These are phyloP conservation scores for Cerastis leucographa DNA, from an alignment of 2,888 invertebrate genomes.

Conservation along the genomic window DNA sequence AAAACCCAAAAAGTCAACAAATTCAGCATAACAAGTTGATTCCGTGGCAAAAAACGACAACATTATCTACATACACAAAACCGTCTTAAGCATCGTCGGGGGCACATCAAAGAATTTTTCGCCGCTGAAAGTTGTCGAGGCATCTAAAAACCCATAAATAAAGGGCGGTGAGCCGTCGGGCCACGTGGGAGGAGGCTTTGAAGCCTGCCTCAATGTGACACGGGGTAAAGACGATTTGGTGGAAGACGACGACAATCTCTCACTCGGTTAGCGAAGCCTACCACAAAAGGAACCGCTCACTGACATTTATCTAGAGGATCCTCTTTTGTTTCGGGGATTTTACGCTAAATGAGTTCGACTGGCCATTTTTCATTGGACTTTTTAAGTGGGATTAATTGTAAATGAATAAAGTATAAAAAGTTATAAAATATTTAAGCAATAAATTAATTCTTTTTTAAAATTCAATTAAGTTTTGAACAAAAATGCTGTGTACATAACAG, in stretches of 20 bases:
- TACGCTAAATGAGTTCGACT: conserved; percentile 52
- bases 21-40: conserved; percentile 7
- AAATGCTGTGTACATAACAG: background rate
- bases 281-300: conserved; percentile 60
- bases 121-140: conserved; percentile 25
- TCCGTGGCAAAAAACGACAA: background rate
- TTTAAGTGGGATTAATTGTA: conserved; percentile 1
- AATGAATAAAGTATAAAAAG: background rate
- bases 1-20: background rate
- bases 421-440: background rate
- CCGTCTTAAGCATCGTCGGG: conserved; percentile 18
- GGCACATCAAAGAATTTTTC: conserved; percentile 48
- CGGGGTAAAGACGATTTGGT: conserved; percentile 48
- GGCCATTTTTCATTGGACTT: conserved; percentile 49
- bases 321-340: conserved; percentile 64
- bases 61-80: conserved; percentile 23
- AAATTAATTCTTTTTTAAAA: background rate
- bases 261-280: conserved; percentile 60
- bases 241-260: conserved; percentile 61
- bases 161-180: conserved; percentile 25
- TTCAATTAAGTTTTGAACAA: background rate
- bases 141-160: conserved; percentile 51
- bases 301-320: conserved; percentile 64
- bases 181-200: conserved; percentile 47
- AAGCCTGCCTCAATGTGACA: conserved; percentile 45